Conservation (phyloP, 2,797 vertebrate genomes). For the Glossophaga mutica region DNA sequence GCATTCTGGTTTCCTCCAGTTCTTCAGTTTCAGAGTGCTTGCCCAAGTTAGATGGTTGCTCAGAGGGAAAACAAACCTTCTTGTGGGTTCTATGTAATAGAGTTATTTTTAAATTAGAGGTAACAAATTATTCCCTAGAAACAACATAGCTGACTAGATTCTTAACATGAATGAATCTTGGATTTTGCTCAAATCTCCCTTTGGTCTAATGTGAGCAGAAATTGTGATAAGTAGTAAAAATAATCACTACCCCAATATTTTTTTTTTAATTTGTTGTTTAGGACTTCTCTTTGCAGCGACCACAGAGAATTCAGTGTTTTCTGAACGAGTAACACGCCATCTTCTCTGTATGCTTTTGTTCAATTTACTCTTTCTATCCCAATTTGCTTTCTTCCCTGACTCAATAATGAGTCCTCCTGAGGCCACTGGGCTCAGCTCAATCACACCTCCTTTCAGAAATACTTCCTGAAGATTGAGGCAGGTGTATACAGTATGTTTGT, state of each 20-base stretch:
- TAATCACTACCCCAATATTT: not conserved
- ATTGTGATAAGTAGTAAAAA: not conserved
- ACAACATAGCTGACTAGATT: not conserved
- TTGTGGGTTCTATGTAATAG: not conserved
- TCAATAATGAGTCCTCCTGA: not conserved
- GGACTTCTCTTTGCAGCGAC: not conserved
- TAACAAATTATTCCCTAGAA: not conserved
- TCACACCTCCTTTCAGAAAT: not conserved
- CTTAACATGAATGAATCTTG: not conserved
- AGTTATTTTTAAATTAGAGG: not conserved
- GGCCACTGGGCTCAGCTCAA: fast-evolving
- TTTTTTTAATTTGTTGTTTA: not conserved
- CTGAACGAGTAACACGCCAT: not conserved
- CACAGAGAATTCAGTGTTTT: not conserved
- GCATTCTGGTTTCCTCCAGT: not conserved
- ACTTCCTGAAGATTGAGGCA: not conserved
- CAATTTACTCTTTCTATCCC: not conserved
- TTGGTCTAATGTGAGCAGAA: not conserved
- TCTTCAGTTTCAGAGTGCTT: not conserved
- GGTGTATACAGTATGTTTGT: not conserved
- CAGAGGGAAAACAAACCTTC: not conserved
- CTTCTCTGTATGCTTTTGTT: not conserved
- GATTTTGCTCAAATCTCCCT: not conserved
- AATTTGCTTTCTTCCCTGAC: not conserved
- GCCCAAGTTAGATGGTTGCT: not conserved